Evolutionary conservation across 1,140 invertebrate genomes (phyloP).

Genomic region (Drosophila ananassae): DNA sequence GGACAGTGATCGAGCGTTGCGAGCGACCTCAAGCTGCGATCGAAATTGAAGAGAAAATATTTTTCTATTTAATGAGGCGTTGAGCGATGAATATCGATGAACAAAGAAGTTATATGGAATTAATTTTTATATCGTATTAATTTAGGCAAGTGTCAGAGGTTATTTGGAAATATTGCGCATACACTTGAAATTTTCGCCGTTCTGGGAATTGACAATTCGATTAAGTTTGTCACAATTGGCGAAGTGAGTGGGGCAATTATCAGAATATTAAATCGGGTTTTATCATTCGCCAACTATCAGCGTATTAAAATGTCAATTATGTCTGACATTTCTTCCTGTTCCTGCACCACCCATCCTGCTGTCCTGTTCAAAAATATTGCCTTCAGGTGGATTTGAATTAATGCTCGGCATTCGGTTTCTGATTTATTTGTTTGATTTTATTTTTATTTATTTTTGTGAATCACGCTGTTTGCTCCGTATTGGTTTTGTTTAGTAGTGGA

Average conservation of each 20-base stretch:
- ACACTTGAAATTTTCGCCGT: constrained; percentile 29
- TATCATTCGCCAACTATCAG: constrained; percentile 74
- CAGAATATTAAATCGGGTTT: constrained; percentile 80
- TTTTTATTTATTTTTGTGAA: constrained; percentile 34
- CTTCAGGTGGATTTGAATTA: constrained; percentile 43
- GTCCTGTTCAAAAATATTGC: background rate
- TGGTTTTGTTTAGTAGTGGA: constrained; percentile 21
- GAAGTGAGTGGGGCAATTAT: constrained; percentile 61
- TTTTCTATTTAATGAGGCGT: constrained; percentile 14
- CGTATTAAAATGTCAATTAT: constrained; percentile 81
- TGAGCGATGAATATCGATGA: background rate
- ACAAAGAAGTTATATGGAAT: background rate
- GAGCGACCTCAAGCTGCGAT: constrained; percentile 25
- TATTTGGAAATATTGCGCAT: constrained; percentile 39
- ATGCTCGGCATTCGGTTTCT: constrained; percentile 34
- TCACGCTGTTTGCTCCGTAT: constrained; percentile 45
- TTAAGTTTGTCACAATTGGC: constrained; percentile 74
- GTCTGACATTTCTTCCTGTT: constrained; percentile 49
- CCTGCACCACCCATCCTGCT: background rate
- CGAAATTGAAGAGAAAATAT: constrained; percentile 1
- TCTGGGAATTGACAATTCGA: constrained; percentile 69
- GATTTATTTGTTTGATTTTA: constrained; percentile 50
- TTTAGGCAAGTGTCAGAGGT: constrained; percentile 5
- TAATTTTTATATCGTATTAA: no score
- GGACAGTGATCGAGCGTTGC: constrained; percentile 24